Evolutionary conservation across 2,113 vertebrate genomes (phyloP), one percentile per base, ranked within the genome.

Genomic region (Silurus asotus): DNA sequence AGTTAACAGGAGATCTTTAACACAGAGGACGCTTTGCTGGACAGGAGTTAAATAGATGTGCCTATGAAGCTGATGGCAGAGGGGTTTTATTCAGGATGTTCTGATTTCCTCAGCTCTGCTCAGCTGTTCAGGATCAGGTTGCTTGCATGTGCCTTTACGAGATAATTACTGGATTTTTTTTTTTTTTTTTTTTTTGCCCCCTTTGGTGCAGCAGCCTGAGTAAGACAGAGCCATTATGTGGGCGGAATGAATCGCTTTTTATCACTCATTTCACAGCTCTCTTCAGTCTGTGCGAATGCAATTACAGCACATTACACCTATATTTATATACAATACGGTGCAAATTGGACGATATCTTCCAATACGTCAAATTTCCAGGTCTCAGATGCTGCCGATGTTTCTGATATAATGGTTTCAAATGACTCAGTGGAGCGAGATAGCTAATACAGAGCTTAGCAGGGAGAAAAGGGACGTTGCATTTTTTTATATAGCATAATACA

Each of bases 401-500:
- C 89, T 93, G 94, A 94, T 93, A 93, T 92, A 93, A 93, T 93
- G 90, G 92, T 93, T 90, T 94, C 91, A 93, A 92, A 90, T 95
- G 89, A 92, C 94, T 87, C 55, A 81, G 81, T 56, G 59, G 56
- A 81, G 78, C 88, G 76, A 93, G 93, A 93, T 94, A 93, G 62
- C 74, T 82, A 93, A 93, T 93, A 61, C 67, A 79, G 76, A 79
- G 89, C 78, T 82, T 61, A 81, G 76, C 8, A 23, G 62, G 76
- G 85, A 69, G 81, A 80, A 76, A 90, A 89, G 89, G 93, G 92
- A 93, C 90, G 64, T 88, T 92, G 88, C 90, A 92, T 92, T 94
- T 94, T 94, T 91, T 89, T 84, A 93, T 94, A 93, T 94, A 93
- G 74, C 93, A 99, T 97, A 98, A 99, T 96, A 93, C 96, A 5